Conservation (phyloP, 2,113 vertebrate genomes). For the Propithecus coquereli region DNA sequence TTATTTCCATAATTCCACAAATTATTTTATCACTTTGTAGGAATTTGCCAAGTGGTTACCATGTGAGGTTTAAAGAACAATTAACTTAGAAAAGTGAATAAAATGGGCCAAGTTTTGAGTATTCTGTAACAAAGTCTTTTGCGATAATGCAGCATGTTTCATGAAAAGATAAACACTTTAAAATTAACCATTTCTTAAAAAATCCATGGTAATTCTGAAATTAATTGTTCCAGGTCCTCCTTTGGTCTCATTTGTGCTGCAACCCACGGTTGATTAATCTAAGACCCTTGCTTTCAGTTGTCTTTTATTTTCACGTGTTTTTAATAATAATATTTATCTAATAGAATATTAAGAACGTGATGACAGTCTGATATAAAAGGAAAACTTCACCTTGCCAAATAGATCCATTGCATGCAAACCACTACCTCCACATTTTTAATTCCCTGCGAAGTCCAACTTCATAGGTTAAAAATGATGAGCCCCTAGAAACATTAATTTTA, state of each 20-base stretch:
- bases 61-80: background rate
- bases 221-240: background rate
- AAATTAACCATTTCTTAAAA: slow-evolving; percentile 6
- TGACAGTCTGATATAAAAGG: background rate
- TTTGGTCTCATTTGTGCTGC: background rate
- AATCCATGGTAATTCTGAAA: background rate
- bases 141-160: background rate
- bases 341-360: background rate
- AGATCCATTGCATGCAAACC: background rate
- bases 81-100: background rate
- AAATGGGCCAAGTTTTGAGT: background rate
- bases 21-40: background rate
- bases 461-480: background rate
- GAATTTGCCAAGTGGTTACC: background rate
- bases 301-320: background rate
- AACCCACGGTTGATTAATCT: background rate
- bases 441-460: background rate
- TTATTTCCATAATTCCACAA: background rate
- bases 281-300: background rate
- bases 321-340: slow-evolving; percentile 7
- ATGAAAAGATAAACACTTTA: background rate
- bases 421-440: background rate
- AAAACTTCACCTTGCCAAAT: background rate
- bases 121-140: background rate
- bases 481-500: slow-evolving; percentile 27